Conservation (phyloP, 2,797 vertebrate species). For the Oryzias sinensis region DNA sequence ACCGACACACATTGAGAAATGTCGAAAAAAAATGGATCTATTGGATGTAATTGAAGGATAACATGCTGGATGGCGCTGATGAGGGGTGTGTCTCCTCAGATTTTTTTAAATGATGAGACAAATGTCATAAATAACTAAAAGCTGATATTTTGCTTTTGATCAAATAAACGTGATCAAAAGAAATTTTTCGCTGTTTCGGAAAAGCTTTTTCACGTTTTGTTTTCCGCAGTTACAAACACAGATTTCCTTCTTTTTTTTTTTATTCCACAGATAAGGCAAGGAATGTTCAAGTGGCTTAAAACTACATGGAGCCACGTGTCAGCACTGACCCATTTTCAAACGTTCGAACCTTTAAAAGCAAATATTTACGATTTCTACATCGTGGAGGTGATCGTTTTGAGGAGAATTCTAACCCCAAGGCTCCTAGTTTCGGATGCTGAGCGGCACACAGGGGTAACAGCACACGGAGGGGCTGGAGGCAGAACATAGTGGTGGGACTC, state of each 20-base stretch:
- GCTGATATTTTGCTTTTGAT: constrained; percentile 11
- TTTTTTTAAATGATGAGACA: constrained; percentile 22
- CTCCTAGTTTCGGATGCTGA: constrained; percentile 21
- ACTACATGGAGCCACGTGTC: constrained; percentile 65
- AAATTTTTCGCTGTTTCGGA: constrained; percentile 1
- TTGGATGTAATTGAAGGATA: constrained; percentile 30
- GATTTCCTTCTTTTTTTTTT: too few species aligned
- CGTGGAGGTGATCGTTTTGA: constrained; percentile 7
- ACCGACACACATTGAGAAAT: constrained; percentile 2
- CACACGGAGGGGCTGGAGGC: constrained; percentile 5
- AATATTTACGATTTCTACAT: constrained; percentile 2
- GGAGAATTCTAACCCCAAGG: constrained; percentile 8
- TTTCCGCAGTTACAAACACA: too few species aligned
- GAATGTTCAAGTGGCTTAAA: constrained; percentile 26
- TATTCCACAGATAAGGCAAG: constrained; percentile 1
- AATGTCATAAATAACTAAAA: constrained; percentile 32
- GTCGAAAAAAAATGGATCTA: constrained; percentile 12
- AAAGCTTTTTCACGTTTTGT: not conserved
- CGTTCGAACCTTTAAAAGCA: constrained; percentile 21
- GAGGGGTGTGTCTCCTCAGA: constrained; percentile 38
- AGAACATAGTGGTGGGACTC: constrained; percentile 47
- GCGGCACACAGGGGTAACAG: not conserved
- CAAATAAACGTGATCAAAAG: constrained; percentile 11
- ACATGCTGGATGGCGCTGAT: constrained; percentile 10
- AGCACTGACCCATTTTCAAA: constrained; percentile 43